Percentiles rank a stretch among this genome's conserved stretches.
phyloP scores from a whole-genome alignment of 1,140 invertebrate genomes.

The Brachionus calyciflorus region DNA sequence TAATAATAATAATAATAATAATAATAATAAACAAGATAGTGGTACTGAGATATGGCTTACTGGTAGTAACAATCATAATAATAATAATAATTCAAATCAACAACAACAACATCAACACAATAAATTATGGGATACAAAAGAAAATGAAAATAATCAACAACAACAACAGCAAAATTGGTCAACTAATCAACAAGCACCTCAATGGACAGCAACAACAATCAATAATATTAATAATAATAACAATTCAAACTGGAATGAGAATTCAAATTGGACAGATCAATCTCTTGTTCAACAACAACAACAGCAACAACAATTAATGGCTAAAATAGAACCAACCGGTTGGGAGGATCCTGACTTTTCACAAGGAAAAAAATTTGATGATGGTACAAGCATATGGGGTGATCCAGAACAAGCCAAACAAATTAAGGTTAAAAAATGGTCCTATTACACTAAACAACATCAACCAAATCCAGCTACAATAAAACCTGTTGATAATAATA shows the following conservation, averaged over 20 bases:
- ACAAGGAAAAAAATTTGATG: slow-evolving; percentile 16
- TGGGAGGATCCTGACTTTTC: slow-evolving; percentile 38
- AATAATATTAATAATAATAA: too few species aligned
- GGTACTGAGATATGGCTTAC: slow-evolving; percentile 21
- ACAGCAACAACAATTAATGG: slow-evolving; percentile 12
- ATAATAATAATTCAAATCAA: not conserved
- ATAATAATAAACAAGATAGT: not conserved
- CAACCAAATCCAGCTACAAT: slow-evolving; percentile 5
- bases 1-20: not conserved
- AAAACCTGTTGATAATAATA: not conserved
- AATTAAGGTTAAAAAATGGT: slow-evolving; percentile 31
- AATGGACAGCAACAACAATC: not conserved
- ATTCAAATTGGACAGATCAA: not conserved
- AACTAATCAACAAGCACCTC: slow-evolving; percentile 21
- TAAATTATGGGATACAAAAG: not conserved
- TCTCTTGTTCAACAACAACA: not conserved
- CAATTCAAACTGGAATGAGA: not conserved
- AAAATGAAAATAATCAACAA: not conserved
- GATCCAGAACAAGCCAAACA: not conserved
- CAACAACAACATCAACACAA: not conserved
- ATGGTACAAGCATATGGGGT: slow-evolving; percentile 43
- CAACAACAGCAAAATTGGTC: not conserved
- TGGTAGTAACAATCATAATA: not conserved
- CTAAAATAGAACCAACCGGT: slow-evolving; percentile 22
- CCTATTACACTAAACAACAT: not conserved